phyloP scores from a whole-genome alignment of 2,888 invertebrate species.

The Carcina quercana region DNA sequence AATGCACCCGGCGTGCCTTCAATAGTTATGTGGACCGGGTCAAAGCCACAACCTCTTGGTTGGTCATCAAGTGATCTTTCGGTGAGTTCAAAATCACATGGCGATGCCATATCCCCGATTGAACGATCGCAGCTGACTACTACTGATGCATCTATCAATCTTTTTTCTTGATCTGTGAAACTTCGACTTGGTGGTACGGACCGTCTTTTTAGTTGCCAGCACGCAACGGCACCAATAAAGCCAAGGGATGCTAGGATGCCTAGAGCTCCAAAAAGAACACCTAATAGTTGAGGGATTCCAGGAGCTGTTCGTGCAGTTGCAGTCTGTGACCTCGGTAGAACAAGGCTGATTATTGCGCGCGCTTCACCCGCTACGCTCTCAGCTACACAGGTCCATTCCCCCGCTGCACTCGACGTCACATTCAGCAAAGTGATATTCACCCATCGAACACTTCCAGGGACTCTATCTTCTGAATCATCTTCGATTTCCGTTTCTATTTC shows the following conservation, averaged over 20 bases:
- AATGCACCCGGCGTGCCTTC: conserved; percentile 70
- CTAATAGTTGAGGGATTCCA: conserved; percentile 81
- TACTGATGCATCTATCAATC: conserved; percentile 85
- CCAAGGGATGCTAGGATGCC: conserved; percentile 81
- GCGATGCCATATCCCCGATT: conserved; percentile 78
- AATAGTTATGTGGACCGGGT: conserved; percentile 78
- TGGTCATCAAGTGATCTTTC: conserved; percentile 53
- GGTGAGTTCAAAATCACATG: conserved; percentile 67
- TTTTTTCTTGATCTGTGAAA: conserved; percentile 91
- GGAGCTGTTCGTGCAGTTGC: conserved; percentile 86
- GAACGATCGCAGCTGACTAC: conserved; percentile 77
- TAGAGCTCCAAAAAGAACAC: conserved; percentile 83
- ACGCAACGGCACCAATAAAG: conserved; percentile 66
- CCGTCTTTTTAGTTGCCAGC: conserved; percentile 80
- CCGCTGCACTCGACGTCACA: conserved; percentile 87
- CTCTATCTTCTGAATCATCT: conserved; percentile 57
- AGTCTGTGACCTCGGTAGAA: conserved; percentile 76
- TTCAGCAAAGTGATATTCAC: conserved; percentile 88
- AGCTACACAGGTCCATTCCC: conserved; percentile 89
- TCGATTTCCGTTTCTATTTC: conserved; percentile 57
- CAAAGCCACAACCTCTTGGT: conserved; percentile 63
- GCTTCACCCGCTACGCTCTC: conserved; percentile 79
- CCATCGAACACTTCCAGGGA: conserved; percentile 77
- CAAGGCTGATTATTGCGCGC: conserved; percentile 75
- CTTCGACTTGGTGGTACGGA: conserved; percentile 80